These are phyloP conservation scores for Rhodophaea formosa DNA, from an alignment of 2,888 invertebrate genomes.

Conservation along the genomic window DNA sequence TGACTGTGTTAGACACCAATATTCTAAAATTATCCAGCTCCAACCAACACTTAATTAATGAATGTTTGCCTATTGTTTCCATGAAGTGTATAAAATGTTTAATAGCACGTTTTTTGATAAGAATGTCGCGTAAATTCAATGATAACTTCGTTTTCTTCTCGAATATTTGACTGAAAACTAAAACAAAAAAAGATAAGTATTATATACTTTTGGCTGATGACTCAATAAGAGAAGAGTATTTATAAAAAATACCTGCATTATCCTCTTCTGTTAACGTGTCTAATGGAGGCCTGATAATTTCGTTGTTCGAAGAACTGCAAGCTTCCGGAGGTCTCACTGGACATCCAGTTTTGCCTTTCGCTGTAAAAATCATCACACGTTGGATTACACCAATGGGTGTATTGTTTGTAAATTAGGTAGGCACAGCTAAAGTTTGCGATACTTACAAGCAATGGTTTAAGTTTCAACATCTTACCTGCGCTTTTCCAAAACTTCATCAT, in stretches of 20 bases:
- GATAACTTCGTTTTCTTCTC: slow-evolving; percentile 84
- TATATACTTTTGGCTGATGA: background rate
- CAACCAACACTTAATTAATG: slow-evolving; percentile 87
- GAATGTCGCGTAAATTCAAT: slow-evolving; percentile 87
- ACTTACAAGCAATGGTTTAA: slow-evolving; percentile 18
- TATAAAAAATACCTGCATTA: slow-evolving; percentile 50
- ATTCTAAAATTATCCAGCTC: slow-evolving; percentile 86
- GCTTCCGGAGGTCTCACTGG: slow-evolving; percentile 74
- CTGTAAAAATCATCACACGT: slow-evolving; percentile 45
- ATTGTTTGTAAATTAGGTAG: slow-evolving; percentile 5
- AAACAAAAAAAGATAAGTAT: slow-evolving; percentile 32
- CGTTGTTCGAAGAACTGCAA: slow-evolving; percentile 34
- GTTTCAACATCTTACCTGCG: slow-evolving; percentile 74
- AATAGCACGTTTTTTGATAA: slow-evolving; percentile 89
- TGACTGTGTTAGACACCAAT: slow-evolving; percentile 34
- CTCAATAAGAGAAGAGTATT: background rate
- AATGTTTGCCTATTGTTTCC: slow-evolving; percentile 86
- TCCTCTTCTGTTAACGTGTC: slow-evolving; percentile 50
- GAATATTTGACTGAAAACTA: slow-evolving; percentile 55
- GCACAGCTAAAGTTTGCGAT: slow-evolving; percentile 7
- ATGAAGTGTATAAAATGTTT: slow-evolving; percentile 93
- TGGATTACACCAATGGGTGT: slow-evolving; percentile 3
- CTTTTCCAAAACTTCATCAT: slow-evolving; percentile 91
- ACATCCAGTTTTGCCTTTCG: slow-evolving; percentile 76
- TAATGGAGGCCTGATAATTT: slow-evolving; percentile 44